Base-by-base conservation (phyloP, 2,113 vertebrate genomes). In the Alectura lathami region DNA sequence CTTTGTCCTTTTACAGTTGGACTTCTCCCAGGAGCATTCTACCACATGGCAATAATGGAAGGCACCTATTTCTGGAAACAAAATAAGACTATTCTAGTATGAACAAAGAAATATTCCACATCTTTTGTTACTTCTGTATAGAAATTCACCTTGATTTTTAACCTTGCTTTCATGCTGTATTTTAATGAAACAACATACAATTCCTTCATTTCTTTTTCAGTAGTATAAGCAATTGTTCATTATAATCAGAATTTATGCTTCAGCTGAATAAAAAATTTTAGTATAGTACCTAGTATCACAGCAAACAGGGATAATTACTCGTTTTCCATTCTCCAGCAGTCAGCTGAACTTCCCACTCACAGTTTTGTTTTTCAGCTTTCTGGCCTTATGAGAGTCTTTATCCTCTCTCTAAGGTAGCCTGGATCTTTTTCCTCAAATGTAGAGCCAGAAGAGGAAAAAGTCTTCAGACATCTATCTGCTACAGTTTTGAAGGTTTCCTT, bases 241-340 rank as follows among this genome's bases (percentile, higher is more conserved):
- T 74, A 50, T 34, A 83, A 75, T 77, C 64, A 86, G 27, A 90
- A 94, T 86, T 91, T 95, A 91, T 53, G 20, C 10, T 93, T 90
- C 62, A 64, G 21, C 11, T 86, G 69, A 94, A 78, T 88, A 72
- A 90, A 86, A 42, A 1, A 1, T 73, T 93, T 89, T 88, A 73
- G 24, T 8, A 16, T 88, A 4, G n/a, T 51, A 43, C 17, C 13
- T 66, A 68, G 26, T 59, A 72, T 34, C 73, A 81, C 17, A 63
- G 47, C 68, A 93, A 94, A 77, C 64, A 62, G 68, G 10, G 73
- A 82, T 84, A 92, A 87, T 68, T 67, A 56, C 20, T 78, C 42
- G n/a, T 86, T 78, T 96, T 63, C 17, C 8, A 20, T 87, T 84
- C 34, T 75, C 20, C 43, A 78, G 17, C 32, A 48, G 2, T 77